Conservation (phyloP, 2,888 invertebrate species). For the Panorpa germanica region DNA sequence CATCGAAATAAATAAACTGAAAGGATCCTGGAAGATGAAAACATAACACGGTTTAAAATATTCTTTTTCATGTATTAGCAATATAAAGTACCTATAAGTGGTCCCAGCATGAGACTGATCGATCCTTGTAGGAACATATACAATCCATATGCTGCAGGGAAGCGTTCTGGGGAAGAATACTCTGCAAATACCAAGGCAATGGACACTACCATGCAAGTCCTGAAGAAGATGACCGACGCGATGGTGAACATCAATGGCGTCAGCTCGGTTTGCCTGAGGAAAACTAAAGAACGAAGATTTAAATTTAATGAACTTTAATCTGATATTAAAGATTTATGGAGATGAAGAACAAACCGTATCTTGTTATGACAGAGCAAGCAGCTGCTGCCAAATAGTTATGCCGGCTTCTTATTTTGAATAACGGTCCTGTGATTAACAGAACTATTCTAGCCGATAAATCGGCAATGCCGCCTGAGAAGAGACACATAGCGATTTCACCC, state of each 20-base stretch:
- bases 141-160: constrained; percentile 52
- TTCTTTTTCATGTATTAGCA: no score
- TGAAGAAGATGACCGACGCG: constrained; percentile 41
- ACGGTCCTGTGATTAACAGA: constrained; percentile 40
- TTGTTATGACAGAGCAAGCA: constrained; percentile 39
- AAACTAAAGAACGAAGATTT: constrained; percentile 22
- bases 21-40: no score
- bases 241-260: constrained; percentile 36
- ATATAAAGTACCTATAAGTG: constrained; percentile 51
- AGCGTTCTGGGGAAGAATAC: constrained; percentile 41
- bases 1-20: no score
- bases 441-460: constrained; percentile 45
- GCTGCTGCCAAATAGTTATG: constrained; percentile 43
- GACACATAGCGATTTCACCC: constrained; percentile 43
- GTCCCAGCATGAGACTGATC: constrained; percentile 45
- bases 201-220: constrained; percentile 51
- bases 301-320: no score
- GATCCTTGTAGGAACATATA: constrained; percentile 53
- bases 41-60: no score
- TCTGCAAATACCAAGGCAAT: constrained; percentile 52
- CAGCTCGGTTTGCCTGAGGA: constrained; percentile 28
- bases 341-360: constrained; percentile 49
- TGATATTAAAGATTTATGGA: constrained; percentile 8
- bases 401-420: constrained; percentile 39
- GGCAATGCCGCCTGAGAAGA: constrained; percentile 47